Conservation (phyloP, 2,113 vertebrate species). For the Vombatus ursinus region DNA sequence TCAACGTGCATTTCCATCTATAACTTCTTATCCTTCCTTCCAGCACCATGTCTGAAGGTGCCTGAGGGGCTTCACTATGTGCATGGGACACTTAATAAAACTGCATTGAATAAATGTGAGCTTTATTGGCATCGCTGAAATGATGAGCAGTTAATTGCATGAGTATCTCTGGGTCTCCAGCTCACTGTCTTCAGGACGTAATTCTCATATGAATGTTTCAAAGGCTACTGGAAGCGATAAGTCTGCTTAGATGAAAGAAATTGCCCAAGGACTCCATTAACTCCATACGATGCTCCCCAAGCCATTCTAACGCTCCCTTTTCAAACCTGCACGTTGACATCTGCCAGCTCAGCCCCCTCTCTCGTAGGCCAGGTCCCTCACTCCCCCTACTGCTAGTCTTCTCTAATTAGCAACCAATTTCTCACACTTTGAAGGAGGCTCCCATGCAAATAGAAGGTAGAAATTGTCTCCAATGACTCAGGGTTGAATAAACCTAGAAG, state of each 20-base stretch:
- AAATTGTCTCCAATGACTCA: not conserved
- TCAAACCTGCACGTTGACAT: not conserved
- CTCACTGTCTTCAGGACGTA: not conserved
- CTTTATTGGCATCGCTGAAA: not conserved
- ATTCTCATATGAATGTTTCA: not conserved
- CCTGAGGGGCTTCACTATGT: not conserved
- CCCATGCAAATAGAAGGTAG: not conserved
- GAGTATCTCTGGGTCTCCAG: not conserved
- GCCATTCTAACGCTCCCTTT: not conserved
- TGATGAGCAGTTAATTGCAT: not conserved
- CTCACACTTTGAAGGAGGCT: not conserved
- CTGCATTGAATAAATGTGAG: not conserved
- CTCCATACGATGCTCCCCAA: not conserved
- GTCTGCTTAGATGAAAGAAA: not conserved
- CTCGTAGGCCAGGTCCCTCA: not conserved
- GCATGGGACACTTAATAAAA: not conserved
- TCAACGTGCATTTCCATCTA: not conserved
- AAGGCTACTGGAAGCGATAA: not conserved
- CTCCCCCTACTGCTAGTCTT: not conserved
- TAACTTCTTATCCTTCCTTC: not conserved
- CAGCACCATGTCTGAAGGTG: not conserved
- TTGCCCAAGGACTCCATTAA: not conserved
- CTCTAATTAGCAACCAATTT: not conserved
- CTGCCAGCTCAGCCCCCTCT: not conserved
- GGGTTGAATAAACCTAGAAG: not conserved